Conservation (phyloP, 2,113 vertebrate genomes). For the Ceyx cyanopectus region DNA sequence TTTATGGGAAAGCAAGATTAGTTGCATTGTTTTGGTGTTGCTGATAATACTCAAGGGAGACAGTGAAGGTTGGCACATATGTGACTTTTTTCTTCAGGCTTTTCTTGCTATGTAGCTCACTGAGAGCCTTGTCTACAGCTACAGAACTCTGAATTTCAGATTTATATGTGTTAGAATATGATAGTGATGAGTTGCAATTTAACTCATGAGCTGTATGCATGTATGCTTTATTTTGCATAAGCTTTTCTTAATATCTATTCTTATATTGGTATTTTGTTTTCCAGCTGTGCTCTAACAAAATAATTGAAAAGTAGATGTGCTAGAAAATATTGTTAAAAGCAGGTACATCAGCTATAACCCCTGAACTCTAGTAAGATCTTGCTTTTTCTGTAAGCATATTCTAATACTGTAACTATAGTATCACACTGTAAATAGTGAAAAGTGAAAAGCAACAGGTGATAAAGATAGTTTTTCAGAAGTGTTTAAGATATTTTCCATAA, state of each 20-base stretch:
- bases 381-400: neutral
- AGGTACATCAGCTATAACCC: neutral
- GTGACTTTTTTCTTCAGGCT: neutral
- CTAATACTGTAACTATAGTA: neutral
- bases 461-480: neutral
- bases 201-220: slow-evolving; percentile 16
- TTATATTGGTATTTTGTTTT: slow-evolving; percentile 16
- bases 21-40: neutral
- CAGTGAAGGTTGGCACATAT: neutral
- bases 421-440: neutral
- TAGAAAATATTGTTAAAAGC: slow-evolving; percentile 24
- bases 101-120: neutral
- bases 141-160: neutral
- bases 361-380: neutral
- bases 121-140: neutral
- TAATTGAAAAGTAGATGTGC: neutral
- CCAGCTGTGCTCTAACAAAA: slow-evolving; percentile 31
- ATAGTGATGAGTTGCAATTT: neutral
- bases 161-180: neutral
- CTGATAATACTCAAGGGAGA: neutral
- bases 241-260: slow-evolving; percentile 1
- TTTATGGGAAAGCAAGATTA: neutral
- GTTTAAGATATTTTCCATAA: neutral
- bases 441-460: neutral
- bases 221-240: slow-evolving; percentile 44